Evolutionary conservation across 1,140 invertebrate species (phyloP).

Genomic region (Apis dorsata): DNA sequence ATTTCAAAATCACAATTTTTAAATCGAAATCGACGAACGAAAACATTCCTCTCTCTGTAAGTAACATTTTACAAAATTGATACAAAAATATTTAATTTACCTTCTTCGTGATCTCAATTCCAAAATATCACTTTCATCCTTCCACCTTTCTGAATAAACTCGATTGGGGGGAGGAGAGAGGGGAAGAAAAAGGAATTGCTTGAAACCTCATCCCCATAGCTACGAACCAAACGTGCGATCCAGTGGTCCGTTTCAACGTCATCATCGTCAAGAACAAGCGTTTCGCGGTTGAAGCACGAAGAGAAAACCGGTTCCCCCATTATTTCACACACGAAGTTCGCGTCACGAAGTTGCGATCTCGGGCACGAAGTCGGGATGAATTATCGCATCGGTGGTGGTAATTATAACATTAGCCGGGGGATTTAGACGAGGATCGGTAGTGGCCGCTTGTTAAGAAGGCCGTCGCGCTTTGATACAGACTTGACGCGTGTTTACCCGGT

Average conservation of each 20-base stretch:
- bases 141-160: too few relatives aligned
- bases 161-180: too few relatives aligned
- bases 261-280: slow-evolving; percentile 29
- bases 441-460: not conserved
- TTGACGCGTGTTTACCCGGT: slow-evolving; percentile 1
- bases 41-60: too few relatives aligned
- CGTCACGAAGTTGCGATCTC: not conserved
- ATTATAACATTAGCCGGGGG: slow-evolving; percentile 29
- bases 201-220: too few relatives aligned
- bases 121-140: too few relatives aligned
- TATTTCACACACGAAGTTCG: slow-evolving; percentile 16
- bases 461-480: not conserved
- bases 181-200: too few relatives aligned
- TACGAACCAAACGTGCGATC: not conserved
- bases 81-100: too few relatives aligned
- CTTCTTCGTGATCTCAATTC: too few relatives aligned
- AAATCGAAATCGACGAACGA: too few relatives aligned
- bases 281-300: slow-evolving; percentile 19
- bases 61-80: too few relatives aligned
- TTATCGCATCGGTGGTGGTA: slow-evolving; percentile 15
- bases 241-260: slow-evolving; percentile 33
- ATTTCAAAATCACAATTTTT: too few relatives aligned
- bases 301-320: slow-evolving; percentile 24
- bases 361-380: slow-evolving; percentile 6
- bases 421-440: not conserved